These are phyloP conservation scores for Aphidius colemani DNA, from an alignment of 2,888 invertebrate genomes.

Conservation along the genomic window DNA sequence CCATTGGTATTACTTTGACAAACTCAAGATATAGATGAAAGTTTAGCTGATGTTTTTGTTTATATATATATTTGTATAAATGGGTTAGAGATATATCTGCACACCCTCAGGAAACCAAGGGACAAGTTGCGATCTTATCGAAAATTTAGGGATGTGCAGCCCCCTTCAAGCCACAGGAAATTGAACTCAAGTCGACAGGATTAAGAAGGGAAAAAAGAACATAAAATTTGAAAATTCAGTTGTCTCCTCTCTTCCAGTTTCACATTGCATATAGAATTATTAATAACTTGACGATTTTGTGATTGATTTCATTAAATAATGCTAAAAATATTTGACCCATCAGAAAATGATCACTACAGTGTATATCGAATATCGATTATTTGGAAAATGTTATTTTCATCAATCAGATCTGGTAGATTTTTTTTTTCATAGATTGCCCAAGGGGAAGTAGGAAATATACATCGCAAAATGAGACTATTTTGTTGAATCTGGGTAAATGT, in stretches of 20 bases:
- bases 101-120: constrained; percentile 39
- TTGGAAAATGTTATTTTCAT: not conserved
- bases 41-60: not conserved
- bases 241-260: constrained; percentile 14
- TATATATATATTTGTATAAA: not conserved
- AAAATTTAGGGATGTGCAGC: constrained; percentile 48
- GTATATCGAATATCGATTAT: too few relatives aligned
- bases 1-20: constrained; percentile 25
- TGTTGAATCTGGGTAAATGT: constrained; percentile 23
- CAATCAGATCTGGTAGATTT: too few relatives aligned
- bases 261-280: constrained; percentile 22
- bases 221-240: constrained; percentile 12
- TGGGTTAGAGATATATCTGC: not conserved
- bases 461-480: constrained; percentile 25
- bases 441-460: constrained; percentile 32
- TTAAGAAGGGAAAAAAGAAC: not conserved
- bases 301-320: constrained; percentile 3
- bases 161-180: constrained; percentile 30
- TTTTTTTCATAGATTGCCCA: constrained; percentile 17
- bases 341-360: too few relatives aligned
- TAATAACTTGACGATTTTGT: not conserved
- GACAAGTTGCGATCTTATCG: constrained; percentile 56
- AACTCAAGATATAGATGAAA: constrained; percentile 19
- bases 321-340: too few relatives aligned
- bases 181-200: constrained; percentile 29